Evolutionary conservation across 2,888 invertebrate species (phyloP).

Genomic region (Bugula neritina): DNA sequence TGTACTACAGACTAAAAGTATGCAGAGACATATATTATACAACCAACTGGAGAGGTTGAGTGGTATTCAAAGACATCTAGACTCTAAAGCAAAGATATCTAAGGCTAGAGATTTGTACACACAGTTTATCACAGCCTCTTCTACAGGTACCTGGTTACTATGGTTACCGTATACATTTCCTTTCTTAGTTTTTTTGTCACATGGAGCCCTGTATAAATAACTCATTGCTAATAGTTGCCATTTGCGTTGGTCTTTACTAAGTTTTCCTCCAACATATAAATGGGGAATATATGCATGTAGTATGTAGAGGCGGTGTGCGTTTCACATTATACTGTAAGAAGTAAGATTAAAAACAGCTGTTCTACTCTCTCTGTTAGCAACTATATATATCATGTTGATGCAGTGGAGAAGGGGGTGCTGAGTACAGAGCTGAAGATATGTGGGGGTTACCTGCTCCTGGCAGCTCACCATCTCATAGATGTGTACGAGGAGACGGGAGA

Average conservation of each 20-base stretch:
- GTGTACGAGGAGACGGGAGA: constrained; percentile 57
- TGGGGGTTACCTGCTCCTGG: constrained; percentile 75
- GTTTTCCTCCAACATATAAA: too few relatives aligned
- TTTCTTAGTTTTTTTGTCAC: too few relatives aligned
- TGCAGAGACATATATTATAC: constrained; percentile 76
- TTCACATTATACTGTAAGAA: too few relatives aligned
- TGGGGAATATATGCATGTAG: too few relatives aligned
- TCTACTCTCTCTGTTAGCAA: too few relatives aligned
- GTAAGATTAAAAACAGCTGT: too few relatives aligned
- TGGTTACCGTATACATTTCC: too few relatives aligned
- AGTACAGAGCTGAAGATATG: constrained; percentile 56
- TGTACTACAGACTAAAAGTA: constrained; percentile 63
- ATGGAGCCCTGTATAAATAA: too few relatives aligned
- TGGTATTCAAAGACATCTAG: constrained; percentile 62
- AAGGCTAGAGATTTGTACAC: constrained; percentile 62
- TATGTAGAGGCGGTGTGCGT: too few relatives aligned
- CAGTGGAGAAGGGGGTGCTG: constrained; percentile 38
- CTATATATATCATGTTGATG: too few relatives aligned
- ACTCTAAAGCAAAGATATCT: constrained; percentile 55
- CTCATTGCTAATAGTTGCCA: too few relatives aligned
- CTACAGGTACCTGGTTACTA: constrained; percentile 45
- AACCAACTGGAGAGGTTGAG: constrained; percentile 69
- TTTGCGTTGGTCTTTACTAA: too few relatives aligned
- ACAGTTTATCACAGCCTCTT: constrained; percentile 63
- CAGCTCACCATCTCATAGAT: constrained; percentile 65